Base-by-base conservation (phyloP, 2,888 invertebrate genomes). In the Acronicta psi region DNA sequence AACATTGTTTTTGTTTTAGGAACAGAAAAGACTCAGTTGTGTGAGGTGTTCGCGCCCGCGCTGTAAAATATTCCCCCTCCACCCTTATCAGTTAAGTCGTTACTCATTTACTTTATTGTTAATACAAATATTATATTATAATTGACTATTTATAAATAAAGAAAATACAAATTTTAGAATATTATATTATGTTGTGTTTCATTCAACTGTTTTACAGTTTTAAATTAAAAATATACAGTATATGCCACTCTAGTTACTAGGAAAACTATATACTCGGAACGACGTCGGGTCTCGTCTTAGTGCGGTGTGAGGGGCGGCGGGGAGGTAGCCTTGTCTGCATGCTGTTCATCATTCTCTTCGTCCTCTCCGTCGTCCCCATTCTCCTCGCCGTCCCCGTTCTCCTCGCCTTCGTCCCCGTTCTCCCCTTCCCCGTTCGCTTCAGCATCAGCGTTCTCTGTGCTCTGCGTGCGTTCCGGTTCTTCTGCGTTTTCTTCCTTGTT, bases 11-110 rank as follows among this genome's bases (percentile, higher is more conserved):
- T 65, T 84, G 77, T 92, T 89, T 0, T 93, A 94, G 94, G 94
- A 94, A 94, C 75, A 86, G 94, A 80, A 94, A 94, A 85, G 94
- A 94, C 89, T 94, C 94, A 2, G 94, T 94, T 83, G 94, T 94
- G 75, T 94, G 86, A 90, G 58, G 57, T n/a, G 31, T 50, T 75
- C 61, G 57, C 76, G 50, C 62, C 58, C 50, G 59, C 59, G 73
- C 79, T 81, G 84, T 84, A 82, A 77, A 64, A 80, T 81, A 81
- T 73, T 78, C 82, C 82, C 84, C 82, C 84, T 79, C 80, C 79
- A 80, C 83, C 81, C 83, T 76, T 85, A 84, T 83, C 79, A 81
- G 79, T 85, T 91, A 91, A 91, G 88, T 87, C 87, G 91, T 92
- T 91, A 92, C 89, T 91, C 90, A 90, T 78, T 82, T 83, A 88